Percentiles rank a stretch among this genome's conserved stretches.
These are phyloP conservation scores for Alfaro cultratus DNA, from an alignment of 2,797 vertebrate species.

Conservation along the genomic window DNA sequence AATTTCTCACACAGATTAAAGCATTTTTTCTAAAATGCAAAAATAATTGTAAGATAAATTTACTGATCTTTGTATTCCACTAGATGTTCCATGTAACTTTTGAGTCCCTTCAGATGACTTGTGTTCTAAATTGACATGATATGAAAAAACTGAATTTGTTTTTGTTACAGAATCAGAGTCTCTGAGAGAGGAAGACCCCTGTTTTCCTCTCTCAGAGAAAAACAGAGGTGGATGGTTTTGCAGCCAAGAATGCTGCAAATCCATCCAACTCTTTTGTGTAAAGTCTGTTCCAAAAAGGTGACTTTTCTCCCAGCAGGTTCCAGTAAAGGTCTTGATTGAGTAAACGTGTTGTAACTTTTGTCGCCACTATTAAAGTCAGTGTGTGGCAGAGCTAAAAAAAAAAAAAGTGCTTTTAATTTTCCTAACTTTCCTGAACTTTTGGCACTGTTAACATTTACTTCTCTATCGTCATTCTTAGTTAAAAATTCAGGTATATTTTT, in stretches of 20 bases:
- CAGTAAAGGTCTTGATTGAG: background rate
- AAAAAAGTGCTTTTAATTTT: background rate
- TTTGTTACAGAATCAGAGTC: background rate
- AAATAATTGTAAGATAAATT: background rate
- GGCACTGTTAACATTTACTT: background rate
- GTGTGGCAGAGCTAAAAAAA: background rate
- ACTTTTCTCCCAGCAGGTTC: background rate
- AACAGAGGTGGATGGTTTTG: too few relatives aligned
- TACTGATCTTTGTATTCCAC: background rate
- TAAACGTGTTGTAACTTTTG: background rate
- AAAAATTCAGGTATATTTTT: background rate
- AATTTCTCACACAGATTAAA: background rate
- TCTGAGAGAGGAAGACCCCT: background rate
- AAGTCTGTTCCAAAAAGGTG: background rate
- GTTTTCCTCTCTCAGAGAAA: too few relatives aligned
- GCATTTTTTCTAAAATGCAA: background rate
- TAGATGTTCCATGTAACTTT: background rate
- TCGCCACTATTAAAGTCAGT: background rate
- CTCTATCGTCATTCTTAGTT: background rate
- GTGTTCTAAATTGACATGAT: background rate
- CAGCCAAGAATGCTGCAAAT: too few relatives aligned
- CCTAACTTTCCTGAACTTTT: background rate
- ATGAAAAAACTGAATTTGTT: background rate
- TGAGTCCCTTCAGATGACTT: background rate
- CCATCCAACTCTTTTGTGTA: too few relatives aligned